phyloP scores from a whole-genome alignment of 2,113 vertebrate species.

The Pagrus major region DNA sequence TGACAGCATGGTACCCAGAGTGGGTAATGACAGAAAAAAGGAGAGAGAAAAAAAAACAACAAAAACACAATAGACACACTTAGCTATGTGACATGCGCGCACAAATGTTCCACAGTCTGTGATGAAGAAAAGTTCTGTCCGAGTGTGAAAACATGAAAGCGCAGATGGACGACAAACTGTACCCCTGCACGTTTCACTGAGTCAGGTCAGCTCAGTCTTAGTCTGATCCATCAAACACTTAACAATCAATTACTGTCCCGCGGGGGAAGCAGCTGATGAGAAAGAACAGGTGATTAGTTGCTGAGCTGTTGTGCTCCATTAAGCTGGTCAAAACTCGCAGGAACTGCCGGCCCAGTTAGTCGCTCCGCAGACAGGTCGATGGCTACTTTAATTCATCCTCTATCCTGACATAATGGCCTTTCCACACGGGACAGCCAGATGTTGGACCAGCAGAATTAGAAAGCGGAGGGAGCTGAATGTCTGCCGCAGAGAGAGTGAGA shows the following conservation, averaged over 20 bases:
- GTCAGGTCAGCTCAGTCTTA: constrained; percentile 61
- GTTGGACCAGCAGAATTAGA: constrained; percentile 71
- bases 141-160: constrained; percentile 45
- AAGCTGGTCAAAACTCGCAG: constrained; percentile 77
- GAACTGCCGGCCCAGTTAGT: constrained; percentile 64
- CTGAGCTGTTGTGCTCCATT: constrained; percentile 79
- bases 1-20: not conserved
- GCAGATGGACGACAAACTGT: constrained; percentile 56
- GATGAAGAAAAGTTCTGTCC: constrained; percentile 24
- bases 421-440: constrained; percentile 77
- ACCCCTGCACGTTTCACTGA: constrained; percentile 55
- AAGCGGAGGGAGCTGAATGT: constrained; percentile 54
- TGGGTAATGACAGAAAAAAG: not conserved
- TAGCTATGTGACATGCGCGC: constrained; percentile 4
- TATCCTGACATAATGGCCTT: constrained; percentile 73
- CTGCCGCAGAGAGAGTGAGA: constrained; percentile 48
- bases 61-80: not conserved
- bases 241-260: constrained; percentile 79
- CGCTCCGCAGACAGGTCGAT: constrained; percentile 73
- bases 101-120: constrained; percentile 36
- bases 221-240: constrained; percentile 79
- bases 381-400: constrained; percentile 76
- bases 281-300: constrained; percentile 81
- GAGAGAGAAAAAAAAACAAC: not conserved
- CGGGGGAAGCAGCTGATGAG: constrained; percentile 74